Conservation (phyloP, 2,888 invertebrate species). For the Gymnosoma rotundatum region DNA sequence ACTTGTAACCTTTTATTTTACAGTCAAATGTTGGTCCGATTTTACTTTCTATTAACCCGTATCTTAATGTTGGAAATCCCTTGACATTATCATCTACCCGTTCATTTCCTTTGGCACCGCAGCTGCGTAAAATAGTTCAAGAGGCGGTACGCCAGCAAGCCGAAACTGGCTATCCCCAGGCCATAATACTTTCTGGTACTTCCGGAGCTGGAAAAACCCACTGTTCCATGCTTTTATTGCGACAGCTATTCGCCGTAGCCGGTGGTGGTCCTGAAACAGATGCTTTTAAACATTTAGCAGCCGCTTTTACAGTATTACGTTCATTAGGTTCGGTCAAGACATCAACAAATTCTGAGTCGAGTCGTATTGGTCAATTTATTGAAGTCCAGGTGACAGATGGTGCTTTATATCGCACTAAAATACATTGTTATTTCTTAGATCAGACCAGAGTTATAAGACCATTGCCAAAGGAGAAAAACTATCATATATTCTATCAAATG, state of each 20-base stretch:
- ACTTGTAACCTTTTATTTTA: conserved; percentile 74
- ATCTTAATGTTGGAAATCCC: conserved; percentile 93
- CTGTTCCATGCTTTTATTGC: conserved; percentile 93
- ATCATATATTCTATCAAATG: conserved; percentile 98
- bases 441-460: conserved; percentile 95
- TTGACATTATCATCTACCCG: conserved; percentile 92
- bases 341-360: conserved; percentile 94
- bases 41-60: conserved; percentile 94
- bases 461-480: conserved; percentile 94
- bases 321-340: conserved; percentile 96
- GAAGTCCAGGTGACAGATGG: conserved; percentile 98
- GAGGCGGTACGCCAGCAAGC: conserved; percentile 96
- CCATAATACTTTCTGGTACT: conserved; percentile 94
- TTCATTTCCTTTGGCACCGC: conserved; percentile 88
- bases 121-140: conserved; percentile 93
- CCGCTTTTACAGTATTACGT: conserved; percentile 96
- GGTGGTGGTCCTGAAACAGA: conserved; percentile 97
- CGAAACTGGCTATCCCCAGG: conserved; percentile 97
- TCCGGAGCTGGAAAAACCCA: conserved; percentile 97
- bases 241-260: conserved; percentile 95
- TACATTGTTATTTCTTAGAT: conserved; percentile 97
- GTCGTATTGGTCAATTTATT: conserved; percentile 97
- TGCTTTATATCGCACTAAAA: conserved; percentile 96
- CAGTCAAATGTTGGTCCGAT: conserved; percentile 97
- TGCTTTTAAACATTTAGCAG: conserved; percentile 97